phyloP scores from a whole-genome alignment of 1,140 invertebrate genomes.

The Atta cephalotes region DNA sequence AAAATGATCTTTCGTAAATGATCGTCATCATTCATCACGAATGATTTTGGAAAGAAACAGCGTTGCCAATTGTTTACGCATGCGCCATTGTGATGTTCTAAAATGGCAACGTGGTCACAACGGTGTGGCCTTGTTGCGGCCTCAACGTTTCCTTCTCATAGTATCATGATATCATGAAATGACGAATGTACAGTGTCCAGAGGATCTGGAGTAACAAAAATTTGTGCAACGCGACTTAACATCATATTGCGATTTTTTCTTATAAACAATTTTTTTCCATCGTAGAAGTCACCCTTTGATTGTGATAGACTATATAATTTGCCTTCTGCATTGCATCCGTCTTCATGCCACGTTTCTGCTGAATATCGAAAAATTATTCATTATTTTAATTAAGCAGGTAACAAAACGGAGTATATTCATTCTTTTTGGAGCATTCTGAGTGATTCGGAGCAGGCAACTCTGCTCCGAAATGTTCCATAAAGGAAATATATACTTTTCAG shows the following conservation, averaged over 20 bases:
- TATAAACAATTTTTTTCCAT: background rate
- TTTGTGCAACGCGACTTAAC: background rate
- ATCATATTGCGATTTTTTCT: background rate
- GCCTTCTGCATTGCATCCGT: background rate
- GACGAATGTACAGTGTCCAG: background rate
- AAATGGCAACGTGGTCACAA: constrained; percentile 24
- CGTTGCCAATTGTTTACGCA: constrained; percentile 44
- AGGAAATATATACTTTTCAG: background rate
- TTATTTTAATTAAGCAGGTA: constrained; percentile 25
- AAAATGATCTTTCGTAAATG: background rate
- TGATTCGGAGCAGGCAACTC: background rate
- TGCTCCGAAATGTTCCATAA: background rate
- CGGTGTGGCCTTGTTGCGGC: background rate
- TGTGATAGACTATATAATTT: background rate
- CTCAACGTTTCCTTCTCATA: background rate
- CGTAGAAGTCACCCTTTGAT: background rate
- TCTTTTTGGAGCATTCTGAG: background rate
- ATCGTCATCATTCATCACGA: background rate
- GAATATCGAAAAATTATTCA: background rate
- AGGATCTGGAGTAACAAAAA: background rate
- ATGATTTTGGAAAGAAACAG: background rate
- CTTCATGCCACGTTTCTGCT: background rate
- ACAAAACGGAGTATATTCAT: background rate
- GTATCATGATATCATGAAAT: background rate
- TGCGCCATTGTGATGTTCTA: background rate